These are phyloP conservation scores for Abrostola tripartita DNA, from an alignment of 2,888 invertebrate species.

Conservation along the genomic window DNA sequence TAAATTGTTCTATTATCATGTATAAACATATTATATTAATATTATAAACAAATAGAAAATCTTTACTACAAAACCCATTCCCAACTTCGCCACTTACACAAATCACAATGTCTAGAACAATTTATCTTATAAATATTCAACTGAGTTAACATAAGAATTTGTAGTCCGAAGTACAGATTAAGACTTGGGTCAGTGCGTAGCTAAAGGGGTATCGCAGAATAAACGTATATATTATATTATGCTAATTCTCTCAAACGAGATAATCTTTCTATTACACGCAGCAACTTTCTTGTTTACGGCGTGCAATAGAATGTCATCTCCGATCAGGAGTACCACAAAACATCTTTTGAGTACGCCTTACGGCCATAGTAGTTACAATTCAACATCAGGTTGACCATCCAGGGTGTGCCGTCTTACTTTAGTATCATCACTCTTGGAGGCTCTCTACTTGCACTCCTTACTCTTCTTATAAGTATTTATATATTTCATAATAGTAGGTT, in stretches of 20 bases:
- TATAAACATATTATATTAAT: too few species aligned
- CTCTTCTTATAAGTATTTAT: too few species aligned
- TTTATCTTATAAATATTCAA: neutral
- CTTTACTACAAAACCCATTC: neutral
- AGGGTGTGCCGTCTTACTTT: too few species aligned
- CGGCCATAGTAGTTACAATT: too few species aligned
- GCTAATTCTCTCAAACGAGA: neutral
- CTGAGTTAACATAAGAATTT: neutral
- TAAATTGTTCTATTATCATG: too few species aligned
- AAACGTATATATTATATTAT: neutral
- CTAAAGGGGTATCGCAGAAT: neutral
- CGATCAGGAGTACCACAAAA: neutral
- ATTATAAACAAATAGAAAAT: too few species aligned
- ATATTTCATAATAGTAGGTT: too few species aligned
- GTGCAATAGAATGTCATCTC: neutral
- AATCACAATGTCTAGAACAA: neutral
- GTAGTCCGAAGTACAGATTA: neutral
- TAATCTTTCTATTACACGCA: neutral
- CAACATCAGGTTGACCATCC: too few species aligned
- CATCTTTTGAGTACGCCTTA: neutral
- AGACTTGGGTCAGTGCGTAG: conserved; percentile 4
- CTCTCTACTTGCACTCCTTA: too few species aligned
- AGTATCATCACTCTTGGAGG: too few species aligned
- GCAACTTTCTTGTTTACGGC: neutral
- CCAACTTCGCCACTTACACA: neutral